A percentile compares a stretch with the other conserved stretches of the same genome.
phyloP scores from a whole-genome alignment of 2,888 invertebrate genomes.

The Agriotes lineatus region DNA sequence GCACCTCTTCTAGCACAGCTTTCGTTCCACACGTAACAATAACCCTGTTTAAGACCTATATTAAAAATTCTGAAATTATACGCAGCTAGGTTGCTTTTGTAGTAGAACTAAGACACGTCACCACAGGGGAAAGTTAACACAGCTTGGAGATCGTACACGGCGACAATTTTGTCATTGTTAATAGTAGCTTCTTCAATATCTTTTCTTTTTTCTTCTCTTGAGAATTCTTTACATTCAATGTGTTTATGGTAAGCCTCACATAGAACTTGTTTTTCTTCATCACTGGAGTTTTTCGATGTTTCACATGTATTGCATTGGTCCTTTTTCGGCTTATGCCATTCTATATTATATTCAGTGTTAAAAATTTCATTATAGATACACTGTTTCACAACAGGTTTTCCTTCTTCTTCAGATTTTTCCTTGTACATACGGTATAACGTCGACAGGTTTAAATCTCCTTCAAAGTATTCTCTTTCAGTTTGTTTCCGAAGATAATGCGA shows the following conservation, averaged over 20 bases:
- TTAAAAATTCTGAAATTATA: not conserved
- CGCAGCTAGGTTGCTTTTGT: not conserved
- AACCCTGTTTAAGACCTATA: not conserved
- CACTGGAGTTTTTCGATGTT: not conserved
- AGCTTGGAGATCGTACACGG: not conserved
- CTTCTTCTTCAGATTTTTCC: not conserved
- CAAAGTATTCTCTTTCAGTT: slow-evolving; percentile 2
- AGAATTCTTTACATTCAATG: not conserved
- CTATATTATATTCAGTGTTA: slow-evolving; percentile 1
- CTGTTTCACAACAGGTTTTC: not conserved
- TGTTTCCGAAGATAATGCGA: not conserved
- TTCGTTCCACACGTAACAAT: not conserved
- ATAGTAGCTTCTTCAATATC: not conserved
- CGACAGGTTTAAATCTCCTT: too few relatives aligned
- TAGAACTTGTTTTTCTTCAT: not conserved
- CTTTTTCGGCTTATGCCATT: not conserved
- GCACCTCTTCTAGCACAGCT: not conserved
- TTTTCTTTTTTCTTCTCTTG: not conserved
- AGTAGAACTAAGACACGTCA: not conserved
- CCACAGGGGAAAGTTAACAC: not conserved
- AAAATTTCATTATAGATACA: not conserved
- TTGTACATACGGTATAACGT: not conserved
- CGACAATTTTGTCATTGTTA: not conserved
- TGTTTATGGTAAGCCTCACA: not conserved
- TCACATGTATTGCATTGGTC: not conserved